Base-by-base conservation (phyloP, 2,113 vertebrate species). In the Cnemophilus loriae region DNA sequence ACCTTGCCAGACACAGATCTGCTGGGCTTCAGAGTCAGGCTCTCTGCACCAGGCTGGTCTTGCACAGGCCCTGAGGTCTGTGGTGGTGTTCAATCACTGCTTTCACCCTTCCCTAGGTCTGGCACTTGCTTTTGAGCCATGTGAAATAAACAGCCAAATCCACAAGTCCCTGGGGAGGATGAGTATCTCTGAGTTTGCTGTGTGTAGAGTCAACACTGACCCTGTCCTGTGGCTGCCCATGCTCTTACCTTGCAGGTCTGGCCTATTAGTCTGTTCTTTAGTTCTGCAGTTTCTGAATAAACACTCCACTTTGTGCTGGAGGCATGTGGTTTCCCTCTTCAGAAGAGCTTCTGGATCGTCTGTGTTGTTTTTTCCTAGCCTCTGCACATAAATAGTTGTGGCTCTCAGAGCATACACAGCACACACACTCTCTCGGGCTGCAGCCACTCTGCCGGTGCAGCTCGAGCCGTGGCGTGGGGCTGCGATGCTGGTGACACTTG, bases 391-490 rank as follows among this genome's bases (percentile, higher is more conserved):
- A 87, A 50, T 2, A 77, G n/a, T 10, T 1, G 0, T 13, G 18
- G 42, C 21, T 78, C 7, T 50, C 10, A 6, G 19, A 18, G 77
- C 35, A 24, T 1, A 8, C 2, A 6, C 6, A 35, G 59, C 73
- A 33, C 63, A 77, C 39, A 60, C 23, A 5, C 22, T 7, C 35
- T 3, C 6, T 42, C 0, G 1, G 64, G 27, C 80, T 70, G 64
- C 41, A 67, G 57, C 41, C 14, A 2, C 28, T 33, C 74, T 59
- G 68, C 23, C 1, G 2, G 23, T 2, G 0, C 2, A 1, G 11
- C 39, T 64, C 0, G 0, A 68, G 57, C 23, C 17, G 3, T 9
- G 13, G 11, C 0, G 0, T 11, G 42, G n/a, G n/a, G n/a, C n/a
- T n/a, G 75, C 75, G 75, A 16, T 41, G 11, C 32, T 8, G 7